Evolutionary conservation across 2,888 invertebrate species (phyloP).

Genomic region (Ischnura elegans): DNA sequence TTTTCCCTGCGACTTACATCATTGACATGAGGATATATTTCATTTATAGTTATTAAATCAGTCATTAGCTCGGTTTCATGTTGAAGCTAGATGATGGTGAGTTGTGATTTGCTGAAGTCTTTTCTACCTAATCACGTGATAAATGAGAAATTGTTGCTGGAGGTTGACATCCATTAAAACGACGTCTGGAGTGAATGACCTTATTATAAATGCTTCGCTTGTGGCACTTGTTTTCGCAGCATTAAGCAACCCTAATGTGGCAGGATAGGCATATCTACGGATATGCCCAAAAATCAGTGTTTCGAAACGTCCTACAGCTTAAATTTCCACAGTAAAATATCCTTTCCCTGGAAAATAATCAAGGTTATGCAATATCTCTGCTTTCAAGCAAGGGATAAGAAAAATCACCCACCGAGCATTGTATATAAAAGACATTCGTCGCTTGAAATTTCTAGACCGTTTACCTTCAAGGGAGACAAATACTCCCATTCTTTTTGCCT

Average conservation of each 20-base stretch:
- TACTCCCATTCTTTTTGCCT: slow-evolving; percentile 3
- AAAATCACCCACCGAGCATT: background rate
- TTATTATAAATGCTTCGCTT: background rate
- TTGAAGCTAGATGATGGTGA: no score
- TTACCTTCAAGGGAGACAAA: background rate
- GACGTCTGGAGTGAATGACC: no score
- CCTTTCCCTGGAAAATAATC: slow-evolving; percentile 18
- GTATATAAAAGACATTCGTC: slow-evolving; percentile 40
- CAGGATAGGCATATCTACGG: no score
- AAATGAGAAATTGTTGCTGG: background rate
- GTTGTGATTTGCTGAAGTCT: no score
- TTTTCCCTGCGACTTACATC: no score
- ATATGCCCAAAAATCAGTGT: no score
- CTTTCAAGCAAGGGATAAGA: slow-evolving; percentile 10
- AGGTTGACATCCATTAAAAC: no score
- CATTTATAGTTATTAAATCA: no score
- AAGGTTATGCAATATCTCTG: background rate
- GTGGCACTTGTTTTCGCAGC: no score
- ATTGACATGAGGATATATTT: no score
- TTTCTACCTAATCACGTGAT: background rate
- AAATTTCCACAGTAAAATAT: background rate
- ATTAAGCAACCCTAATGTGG: no score
- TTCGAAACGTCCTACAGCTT: background rate
- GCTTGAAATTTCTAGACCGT: slow-evolving; percentile 29
- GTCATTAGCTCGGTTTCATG: no score